A percentile compares a stretch with the other conserved stretches of the same genome.
phyloP scores from a whole-genome alignment of 2,797 vertebrate genomes.

The Chaunax sp. region DNA sequence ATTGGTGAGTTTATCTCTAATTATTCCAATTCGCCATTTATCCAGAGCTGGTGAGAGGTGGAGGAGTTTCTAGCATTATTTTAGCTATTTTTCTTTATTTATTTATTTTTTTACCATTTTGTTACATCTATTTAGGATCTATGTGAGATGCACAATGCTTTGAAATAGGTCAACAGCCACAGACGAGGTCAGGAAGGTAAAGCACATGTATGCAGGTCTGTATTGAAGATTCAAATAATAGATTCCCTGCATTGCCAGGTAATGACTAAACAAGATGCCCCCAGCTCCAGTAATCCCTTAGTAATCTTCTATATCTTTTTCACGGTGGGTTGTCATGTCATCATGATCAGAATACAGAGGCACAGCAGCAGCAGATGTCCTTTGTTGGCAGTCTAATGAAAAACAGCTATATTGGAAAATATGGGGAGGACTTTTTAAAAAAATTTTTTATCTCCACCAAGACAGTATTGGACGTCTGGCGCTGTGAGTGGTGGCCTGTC shows the following conservation, averaged over 20 bases:
- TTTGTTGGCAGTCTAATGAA: too few species aligned
- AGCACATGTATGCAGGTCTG: neutral
- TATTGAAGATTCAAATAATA: slow-evolving; percentile 31
- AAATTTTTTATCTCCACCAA: too few species aligned
- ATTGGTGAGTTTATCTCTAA: slow-evolving; percentile 13
- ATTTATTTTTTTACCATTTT: too few species aligned
- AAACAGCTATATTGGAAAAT: too few species aligned
- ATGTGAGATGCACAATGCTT: too few species aligned
- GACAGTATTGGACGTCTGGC: too few species aligned
- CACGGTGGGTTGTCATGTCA: slow-evolving; percentile 62
- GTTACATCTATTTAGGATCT: too few species aligned
- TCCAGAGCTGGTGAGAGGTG: slow-evolving; percentile 3
- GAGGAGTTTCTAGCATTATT: too few species aligned
- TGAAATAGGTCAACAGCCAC: too few species aligned
- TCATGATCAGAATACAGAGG: slow-evolving; percentile 48
- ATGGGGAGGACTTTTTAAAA: too few species aligned
- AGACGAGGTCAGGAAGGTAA: slow-evolving; percentile 42
- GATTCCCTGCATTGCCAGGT: slow-evolving; percentile 18
- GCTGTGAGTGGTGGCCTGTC: too few species aligned
- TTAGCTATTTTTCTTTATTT: too few species aligned
- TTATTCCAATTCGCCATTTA: slow-evolving; percentile 36
- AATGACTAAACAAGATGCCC: slow-evolving; percentile 48
- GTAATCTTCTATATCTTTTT: slow-evolving; percentile 54
- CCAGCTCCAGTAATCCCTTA: slow-evolving; percentile 46
- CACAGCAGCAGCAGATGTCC: slow-evolving; percentile 34